A percentile compares a stretch with the other conserved stretches of the same genome.
Evolutionary conservation across 2,888 invertebrate genomes (phyloP).

Genomic region (Ashinkailepas kermadecensis): DNA sequence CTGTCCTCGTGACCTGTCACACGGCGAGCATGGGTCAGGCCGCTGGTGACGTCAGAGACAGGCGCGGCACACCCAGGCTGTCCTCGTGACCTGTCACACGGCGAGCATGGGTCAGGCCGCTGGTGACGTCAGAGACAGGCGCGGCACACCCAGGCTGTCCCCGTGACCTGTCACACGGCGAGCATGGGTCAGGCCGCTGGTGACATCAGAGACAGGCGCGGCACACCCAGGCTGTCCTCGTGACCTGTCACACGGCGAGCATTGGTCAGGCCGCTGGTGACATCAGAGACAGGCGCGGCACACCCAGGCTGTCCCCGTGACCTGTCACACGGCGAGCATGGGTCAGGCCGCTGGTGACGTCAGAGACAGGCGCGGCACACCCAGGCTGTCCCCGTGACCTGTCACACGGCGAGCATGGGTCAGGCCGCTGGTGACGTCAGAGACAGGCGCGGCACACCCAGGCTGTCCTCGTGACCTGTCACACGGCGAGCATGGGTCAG

Average conservation of each 20-base stretch:
- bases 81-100: background rate
- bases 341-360: no score
- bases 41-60: no score
- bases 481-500: no score
- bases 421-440: no score
- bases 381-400: background rate
- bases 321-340: background rate
- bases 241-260: background rate
- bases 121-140: background rate
- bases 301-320: background rate
- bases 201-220: background rate
- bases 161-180: background rate
- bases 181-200: no score
- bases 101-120: no score
- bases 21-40: no score
- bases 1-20: background rate
- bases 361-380: background rate
- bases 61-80: slow-evolving; percentile 4
- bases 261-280: no score
- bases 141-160: slow-evolving; percentile 7
- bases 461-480: background rate
- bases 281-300: background rate
- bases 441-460: background rate
- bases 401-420: background rate
- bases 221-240: slow-evolving; percentile 9